Evolutionary conservation across 2,888 invertebrate genomes (phyloP), one percentile per base, ranked within the genome.

Genomic region (Hoplodrina ambigua): DNA sequence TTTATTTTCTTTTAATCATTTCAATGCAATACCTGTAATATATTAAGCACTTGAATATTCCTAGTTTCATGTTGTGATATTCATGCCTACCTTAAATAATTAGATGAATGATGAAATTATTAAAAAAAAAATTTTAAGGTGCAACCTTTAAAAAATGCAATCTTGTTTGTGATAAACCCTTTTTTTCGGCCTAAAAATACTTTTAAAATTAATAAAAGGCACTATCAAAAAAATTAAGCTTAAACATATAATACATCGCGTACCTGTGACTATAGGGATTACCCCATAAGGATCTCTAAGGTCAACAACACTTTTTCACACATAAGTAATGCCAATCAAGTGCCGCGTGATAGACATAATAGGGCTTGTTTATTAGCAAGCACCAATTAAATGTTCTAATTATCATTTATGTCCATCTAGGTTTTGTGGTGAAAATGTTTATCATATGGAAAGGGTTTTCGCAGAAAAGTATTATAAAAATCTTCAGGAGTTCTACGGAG

Each of bases 261-360:
- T 50, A 19, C 50, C 19, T 13, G 13, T 17, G 4, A 44, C 13
- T 6, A n/a, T 13, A 8, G 41, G 49, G 49, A 44, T 61, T 57
- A 13, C 68, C 54, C 20, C 33, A 0, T 1, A 61, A 20, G 73
- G 73, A 74, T 74, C 73, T 62, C 73, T 75, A 73, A 74, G 68
- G 44, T 58, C 17, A 62, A 58, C 17, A 33, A 20, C 33, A 44
- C 15, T 61, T 74, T 68, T 74, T 72, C 54, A 50, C n/a, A 33
- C 41, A 11, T 6, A 41, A 0, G n/a, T 60, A 20, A 67, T 67
- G 52, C 59, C 56, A 73, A 67, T 67, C 60, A 74, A n/a, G 57
- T 44, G 58, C 54, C 17, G 37, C 53, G 53, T 4, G 20, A 41
- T 15, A 52, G 20, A 61, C 52, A 3, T 73, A 58, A 33, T 75